phyloP scores from a whole-genome alignment of 2,113 vertebrate species.

The Psittacula cyanocephala region DNA sequence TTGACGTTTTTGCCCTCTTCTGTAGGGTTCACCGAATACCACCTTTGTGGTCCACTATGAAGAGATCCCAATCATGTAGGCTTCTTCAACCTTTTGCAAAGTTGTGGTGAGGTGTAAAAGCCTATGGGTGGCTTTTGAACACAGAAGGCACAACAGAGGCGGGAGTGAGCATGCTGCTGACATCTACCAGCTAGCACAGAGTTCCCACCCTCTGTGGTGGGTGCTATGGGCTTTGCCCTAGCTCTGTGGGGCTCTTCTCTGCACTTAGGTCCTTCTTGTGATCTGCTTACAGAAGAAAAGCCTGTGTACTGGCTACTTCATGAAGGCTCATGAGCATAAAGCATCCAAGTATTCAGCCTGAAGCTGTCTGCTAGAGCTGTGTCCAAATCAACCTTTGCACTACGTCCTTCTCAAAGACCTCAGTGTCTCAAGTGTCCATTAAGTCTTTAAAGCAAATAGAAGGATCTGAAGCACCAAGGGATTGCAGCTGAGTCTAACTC shows the following conservation, averaged over 20 bases:
- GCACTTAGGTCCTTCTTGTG: background rate
- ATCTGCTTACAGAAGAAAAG: background rate
- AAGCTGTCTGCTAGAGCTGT: background rate
- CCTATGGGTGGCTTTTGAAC: background rate
- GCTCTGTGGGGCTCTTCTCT: background rate
- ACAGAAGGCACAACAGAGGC: background rate
- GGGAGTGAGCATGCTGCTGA: background rate
- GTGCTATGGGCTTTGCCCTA: background rate
- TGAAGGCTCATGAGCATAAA: background rate
- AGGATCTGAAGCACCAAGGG: background rate
- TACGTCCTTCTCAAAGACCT: background rate
- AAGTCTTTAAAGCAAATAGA: background rate
- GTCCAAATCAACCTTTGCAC: background rate
- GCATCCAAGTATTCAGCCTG: too few relatives aligned
- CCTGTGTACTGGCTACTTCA: background rate
- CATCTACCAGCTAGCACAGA: background rate
- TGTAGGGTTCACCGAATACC: background rate
- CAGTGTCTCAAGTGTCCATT: background rate
- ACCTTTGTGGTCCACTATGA: background rate
- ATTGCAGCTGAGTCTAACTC: background rate
- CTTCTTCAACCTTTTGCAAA: background rate
- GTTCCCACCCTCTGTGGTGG: background rate
- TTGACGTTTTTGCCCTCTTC: background rate
- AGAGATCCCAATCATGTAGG: accelerated
- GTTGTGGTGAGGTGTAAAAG: background rate